Conservation (phyloP, 2,797 vertebrate genomes). For the Melanotaenia parkinsoni region DNA sequence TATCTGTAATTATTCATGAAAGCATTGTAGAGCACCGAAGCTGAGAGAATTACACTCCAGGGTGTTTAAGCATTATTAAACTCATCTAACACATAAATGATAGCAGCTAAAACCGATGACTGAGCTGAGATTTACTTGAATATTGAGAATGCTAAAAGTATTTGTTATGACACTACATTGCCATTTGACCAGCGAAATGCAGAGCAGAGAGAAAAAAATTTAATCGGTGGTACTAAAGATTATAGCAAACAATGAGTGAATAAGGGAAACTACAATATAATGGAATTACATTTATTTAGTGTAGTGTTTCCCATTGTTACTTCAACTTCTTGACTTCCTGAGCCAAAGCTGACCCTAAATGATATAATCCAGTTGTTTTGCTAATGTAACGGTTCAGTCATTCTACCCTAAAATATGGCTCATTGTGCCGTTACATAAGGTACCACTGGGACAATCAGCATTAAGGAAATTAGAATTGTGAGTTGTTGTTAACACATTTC, state of each 20-base stretch:
- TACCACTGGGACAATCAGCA: no score
- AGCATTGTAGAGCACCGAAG: conserved; percentile 48
- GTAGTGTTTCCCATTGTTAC: no score
- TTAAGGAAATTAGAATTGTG: no score
- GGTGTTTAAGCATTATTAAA: conserved; percentile 48
- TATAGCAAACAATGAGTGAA: not conserved
- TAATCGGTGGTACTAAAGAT: not conserved
- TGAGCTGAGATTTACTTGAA: conserved; percentile 27
- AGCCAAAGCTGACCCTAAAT: not conserved
- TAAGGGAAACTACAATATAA: not conserved
- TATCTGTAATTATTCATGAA: conserved; percentile 70
- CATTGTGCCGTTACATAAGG: not conserved
- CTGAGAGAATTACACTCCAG: conserved; percentile 55
- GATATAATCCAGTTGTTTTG: not conserved
- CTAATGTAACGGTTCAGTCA: not conserved
- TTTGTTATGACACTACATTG: conserved; percentile 16
- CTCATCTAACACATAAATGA: conserved; percentile 41
- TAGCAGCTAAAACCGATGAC: conserved; percentile 23
- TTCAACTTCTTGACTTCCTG: not conserved
- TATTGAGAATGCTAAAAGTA: conserved; percentile 29
- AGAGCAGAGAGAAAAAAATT: not conserved
- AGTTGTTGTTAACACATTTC: no score
- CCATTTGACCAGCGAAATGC: conserved; percentile 4
- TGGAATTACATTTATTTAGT: not conserved
- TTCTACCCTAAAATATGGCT: not conserved